Evolutionary conservation across 2,888 invertebrate genomes (phyloP), one percentile per base, ranked within the genome.

Genomic region (Acrocera orbiculus): DNA sequence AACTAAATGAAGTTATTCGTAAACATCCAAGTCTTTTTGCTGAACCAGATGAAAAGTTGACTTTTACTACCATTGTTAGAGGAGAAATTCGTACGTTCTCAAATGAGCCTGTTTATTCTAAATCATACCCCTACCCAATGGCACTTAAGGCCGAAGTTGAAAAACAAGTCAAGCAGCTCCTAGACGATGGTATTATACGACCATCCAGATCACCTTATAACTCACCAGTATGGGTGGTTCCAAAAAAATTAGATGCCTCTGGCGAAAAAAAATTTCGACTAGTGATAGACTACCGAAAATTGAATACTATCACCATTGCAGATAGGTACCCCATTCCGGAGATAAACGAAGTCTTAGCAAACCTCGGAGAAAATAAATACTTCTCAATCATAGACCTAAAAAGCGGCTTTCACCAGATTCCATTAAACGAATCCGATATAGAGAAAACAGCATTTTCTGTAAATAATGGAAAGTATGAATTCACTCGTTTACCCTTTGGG

Each of bases 151-250:
- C 14, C 4, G 24, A 23, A 11, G 31, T 22, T 5, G 24, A 31
- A 15, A 23, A 23, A 6, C 31, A 31, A 16, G 16, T 31, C 11
- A 4, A 31, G 24, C n/a, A 31, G n/a, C 11, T 31, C 10, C 19
- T 31, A 2, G 19, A 24, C n/a, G 15, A 31, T 11, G 31, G 22
- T 15, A 35, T 37, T 7, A 41, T 39, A 11, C 36, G 40, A 7
- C 22, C 42, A 4, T 19, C 27, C 40, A 7, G 41, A 43, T 35
- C 41, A 34, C 5, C 41, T 39, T 4, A 41, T 41, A 26, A 41
- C 41, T 11, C 40, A 41, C 27, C 41, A 40, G 8, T 26, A 31
- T 8, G 19, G 42, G 16, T 34, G 5, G 30, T 30, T 9, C 33
- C 33, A 26, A 37, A 37, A 22, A 37, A 37, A 26, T 7, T 22